A percentile compares a stretch with the other conserved stretches of the same genome.
These are phyloP conservation scores for Eurytoma adleriae DNA, from an alignment of 2,888 invertebrate genomes.

Conservation along the genomic window DNA sequence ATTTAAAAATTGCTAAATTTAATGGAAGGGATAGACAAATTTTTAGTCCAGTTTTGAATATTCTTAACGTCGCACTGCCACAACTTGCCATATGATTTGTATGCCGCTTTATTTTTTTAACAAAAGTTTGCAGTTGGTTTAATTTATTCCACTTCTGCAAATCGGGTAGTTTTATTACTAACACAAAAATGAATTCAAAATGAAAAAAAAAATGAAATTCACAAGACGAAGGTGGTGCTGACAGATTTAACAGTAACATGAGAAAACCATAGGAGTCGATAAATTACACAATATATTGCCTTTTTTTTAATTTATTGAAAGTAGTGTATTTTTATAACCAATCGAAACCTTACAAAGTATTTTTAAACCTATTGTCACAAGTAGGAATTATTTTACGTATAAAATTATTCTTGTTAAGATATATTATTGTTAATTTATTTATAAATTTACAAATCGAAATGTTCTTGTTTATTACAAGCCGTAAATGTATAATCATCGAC, in stretches of 20 bases:
- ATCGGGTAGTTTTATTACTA: conserved; percentile 55
- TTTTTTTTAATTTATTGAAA: conserved; percentile 32
- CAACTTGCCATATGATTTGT: conserved; percentile 40
- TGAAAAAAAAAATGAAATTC: conserved; percentile 39
- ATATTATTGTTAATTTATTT: conserved; percentile 51
- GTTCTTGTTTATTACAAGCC: conserved; percentile 37
- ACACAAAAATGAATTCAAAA: conserved; percentile 47
- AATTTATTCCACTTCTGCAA: conserved; percentile 43
- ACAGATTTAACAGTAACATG: conserved; percentile 34
- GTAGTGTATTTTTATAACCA: conserved; percentile 46
- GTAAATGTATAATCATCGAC: conserved; percentile 50
- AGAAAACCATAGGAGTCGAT: conserved; percentile 19
- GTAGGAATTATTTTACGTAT: conserved; percentile 22
- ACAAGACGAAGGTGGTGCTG: conserved; percentile 56
- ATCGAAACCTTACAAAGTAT: conserved; percentile 17
- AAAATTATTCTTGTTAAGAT: conserved; percentile 50
- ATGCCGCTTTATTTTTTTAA: conserved; percentile 48
- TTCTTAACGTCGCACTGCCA: conserved; percentile 50
- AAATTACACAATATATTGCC: conserved; percentile 6
- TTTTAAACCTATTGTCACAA: conserved; percentile 15
- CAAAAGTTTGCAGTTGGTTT: conserved; percentile 48
- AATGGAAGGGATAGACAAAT: conserved; percentile 36
- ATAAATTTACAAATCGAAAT: conserved; percentile 48
- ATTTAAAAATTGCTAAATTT: conserved; percentile 12
- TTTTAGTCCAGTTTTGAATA: conserved; percentile 35